Conservation (phyloP, 2,797 vertebrate genomes). For the Brachymystax lenok region DNA sequence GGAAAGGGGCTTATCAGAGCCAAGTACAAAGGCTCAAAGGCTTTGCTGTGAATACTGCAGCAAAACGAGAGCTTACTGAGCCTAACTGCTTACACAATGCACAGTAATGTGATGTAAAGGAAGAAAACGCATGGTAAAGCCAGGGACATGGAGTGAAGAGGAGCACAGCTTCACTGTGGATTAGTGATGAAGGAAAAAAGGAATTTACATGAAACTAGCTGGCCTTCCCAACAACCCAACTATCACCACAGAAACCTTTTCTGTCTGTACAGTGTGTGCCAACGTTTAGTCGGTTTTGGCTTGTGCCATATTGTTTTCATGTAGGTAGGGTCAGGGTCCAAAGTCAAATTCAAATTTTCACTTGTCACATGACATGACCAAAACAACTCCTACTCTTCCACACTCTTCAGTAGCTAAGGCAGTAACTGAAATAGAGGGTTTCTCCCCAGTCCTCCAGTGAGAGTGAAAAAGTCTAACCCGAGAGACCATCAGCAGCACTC, state of each 20-base stretch:
- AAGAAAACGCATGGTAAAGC: slow-evolving; percentile 5
- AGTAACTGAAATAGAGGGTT: neutral
- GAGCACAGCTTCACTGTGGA: slow-evolving; percentile 37
- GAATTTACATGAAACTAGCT: slow-evolving; percentile 45
- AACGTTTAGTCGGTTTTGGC: slow-evolving; percentile 3
- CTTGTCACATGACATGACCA: neutral
- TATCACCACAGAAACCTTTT: neutral
- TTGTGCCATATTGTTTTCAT: slow-evolving; percentile 13
- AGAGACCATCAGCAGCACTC: too few relatives aligned
- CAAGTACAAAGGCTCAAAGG: slow-evolving; percentile 59
- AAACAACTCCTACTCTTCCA: neutral
- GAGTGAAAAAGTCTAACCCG: neutral
- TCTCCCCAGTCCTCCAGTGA: neutral
- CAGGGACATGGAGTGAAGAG: slow-evolving; percentile 17
- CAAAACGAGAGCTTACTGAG: slow-evolving; percentile 48
- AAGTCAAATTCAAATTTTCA: neutral
- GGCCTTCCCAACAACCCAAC: neutral
- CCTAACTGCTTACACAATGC: slow-evolving; percentile 49
- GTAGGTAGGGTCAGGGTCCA: neutral
- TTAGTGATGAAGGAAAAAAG: slow-evolving; percentile 34
- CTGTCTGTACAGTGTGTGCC: neutral
- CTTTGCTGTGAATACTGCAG: slow-evolving; percentile 47
- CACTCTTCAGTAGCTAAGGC: neutral
- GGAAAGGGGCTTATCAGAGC: slow-evolving; percentile 34
- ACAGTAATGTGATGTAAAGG: slow-evolving; percentile 32